These are phyloP conservation scores for Lepus oiostolus DNA, from an alignment of 2,797 vertebrate genomes.

Conservation along the genomic window DNA sequence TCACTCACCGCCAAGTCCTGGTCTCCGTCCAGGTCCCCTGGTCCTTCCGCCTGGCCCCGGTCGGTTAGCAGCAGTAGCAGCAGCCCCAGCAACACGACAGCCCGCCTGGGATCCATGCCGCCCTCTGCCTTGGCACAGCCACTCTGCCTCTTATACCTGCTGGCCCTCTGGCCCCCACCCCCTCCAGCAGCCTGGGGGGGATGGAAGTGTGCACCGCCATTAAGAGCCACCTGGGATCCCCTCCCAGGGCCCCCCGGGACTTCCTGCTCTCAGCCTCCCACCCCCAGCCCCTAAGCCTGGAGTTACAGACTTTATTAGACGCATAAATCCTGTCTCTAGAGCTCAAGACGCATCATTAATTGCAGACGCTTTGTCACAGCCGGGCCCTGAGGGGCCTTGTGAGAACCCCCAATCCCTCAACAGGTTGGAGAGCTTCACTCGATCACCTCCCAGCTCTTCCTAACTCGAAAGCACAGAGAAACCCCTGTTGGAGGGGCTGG, in stretches of 20 bases:
- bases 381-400: constrained; percentile 64
- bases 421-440: constrained; percentile 67
- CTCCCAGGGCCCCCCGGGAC: constrained; percentile 42
- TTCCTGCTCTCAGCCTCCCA: constrained; percentile 64
- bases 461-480: not conserved
- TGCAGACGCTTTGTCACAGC: constrained; percentile 78
- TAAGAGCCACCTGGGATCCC: constrained; percentile 73
- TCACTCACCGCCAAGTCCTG: constrained; percentile 53
- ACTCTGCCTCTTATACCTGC: constrained; percentile 78
- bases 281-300: constrained; percentile 61
- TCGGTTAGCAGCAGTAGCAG: constrained; percentile 53
- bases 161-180: not conserved
- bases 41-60: not conserved
- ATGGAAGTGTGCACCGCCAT: constrained; percentile 70
- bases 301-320: constrained; percentile 82
- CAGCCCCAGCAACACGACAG: constrained; percentile 25
- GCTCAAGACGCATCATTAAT: constrained; percentile 76
- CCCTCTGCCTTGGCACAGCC: constrained; percentile 42
- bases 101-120: constrained; percentile 71
- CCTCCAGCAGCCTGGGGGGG: constrained; percentile 60
- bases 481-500: not conserved
- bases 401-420: constrained; percentile 78
- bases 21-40: not conserved
- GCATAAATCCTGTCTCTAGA: constrained; percentile 84
- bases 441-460: constrained; percentile 26